phyloP scores from a whole-genome alignment of 1,140 invertebrate genomes.

The Frieseomelitta varia region DNA sequence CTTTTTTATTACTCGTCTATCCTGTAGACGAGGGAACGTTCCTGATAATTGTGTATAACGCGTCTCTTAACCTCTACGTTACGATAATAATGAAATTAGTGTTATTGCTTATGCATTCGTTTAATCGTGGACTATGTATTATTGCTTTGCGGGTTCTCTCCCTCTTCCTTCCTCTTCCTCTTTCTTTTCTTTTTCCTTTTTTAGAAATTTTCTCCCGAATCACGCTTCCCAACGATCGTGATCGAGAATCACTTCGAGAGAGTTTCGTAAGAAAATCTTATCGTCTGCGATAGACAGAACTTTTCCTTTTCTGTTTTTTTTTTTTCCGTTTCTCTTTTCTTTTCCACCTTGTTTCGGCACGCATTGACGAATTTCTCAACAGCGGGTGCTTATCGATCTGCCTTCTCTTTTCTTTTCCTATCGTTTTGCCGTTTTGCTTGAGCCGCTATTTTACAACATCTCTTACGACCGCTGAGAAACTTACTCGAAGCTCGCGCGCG shows the following conservation, averaged over 20 bases:
- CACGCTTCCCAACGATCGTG: background rate
- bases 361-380: background rate
- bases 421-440: background rate
- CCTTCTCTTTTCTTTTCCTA: background rate
- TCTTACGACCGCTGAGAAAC: conserved; percentile 16
- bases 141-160: conserved; percentile 46
- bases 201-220: background rate
- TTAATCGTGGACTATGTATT: conserved; percentile 42
- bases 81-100: conserved; percentile 5
- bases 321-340: background rate
- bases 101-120: conserved; percentile 51
- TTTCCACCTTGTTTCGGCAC: conserved; percentile 2
- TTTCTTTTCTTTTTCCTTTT: background rate
- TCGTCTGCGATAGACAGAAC: background rate
- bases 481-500: conserved; percentile 19
- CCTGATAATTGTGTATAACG: background rate
- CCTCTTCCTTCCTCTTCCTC: background rate
- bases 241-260: background rate
- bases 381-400: background rate
- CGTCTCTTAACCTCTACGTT: conserved; percentile 12
- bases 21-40: background rate
- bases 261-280: too few relatives aligned
- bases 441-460: conserved; percentile 6
- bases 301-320: background rate
- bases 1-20: background rate